phyloP scores from a whole-genome alignment of 2,113 vertebrate species.

The Amia ocellicauda region DNA sequence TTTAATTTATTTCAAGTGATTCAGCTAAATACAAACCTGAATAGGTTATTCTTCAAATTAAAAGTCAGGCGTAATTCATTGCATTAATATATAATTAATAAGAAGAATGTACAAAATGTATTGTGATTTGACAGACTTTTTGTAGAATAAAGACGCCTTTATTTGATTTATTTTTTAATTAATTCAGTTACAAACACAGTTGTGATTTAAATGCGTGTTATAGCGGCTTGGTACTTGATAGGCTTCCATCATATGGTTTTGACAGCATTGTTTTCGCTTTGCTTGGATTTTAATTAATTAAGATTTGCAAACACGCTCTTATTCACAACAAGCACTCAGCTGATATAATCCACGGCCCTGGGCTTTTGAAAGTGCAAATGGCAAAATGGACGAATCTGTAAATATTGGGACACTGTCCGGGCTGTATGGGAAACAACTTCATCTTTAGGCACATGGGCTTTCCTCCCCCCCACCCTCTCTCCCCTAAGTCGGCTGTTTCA shows the following conservation, averaged over 20 bases:
- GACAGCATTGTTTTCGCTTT: constrained; percentile 49
- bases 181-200: background rate
- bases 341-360: constrained; percentile 23
- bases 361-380: constrained; percentile 33
- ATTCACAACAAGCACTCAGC: constrained; percentile 43
- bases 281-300: constrained; percentile 38
- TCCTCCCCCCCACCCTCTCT: too few species aligned
- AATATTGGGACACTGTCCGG: constrained; percentile 46
- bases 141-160: too few species aligned
- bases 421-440: constrained; percentile 43
- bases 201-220: constrained; percentile 4
- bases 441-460: constrained; percentile 63
- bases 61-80: too few species aligned
- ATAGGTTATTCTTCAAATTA: too few species aligned
- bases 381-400: constrained; percentile 18
- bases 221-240: background rate
- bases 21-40: too few species aligned
- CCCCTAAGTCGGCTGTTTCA: constrained; percentile 44
- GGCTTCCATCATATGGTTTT: constrained; percentile 43
- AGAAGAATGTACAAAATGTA: too few species aligned
- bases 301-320: constrained; percentile 28
- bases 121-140: too few species aligned
- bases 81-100: too few species aligned
- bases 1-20: too few species aligned
- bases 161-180: background rate